Percentiles rank a stretch among this genome's conserved stretches.
These are phyloP conservation scores for Drosophila setifemur DNA, from an alignment of 1,140 invertebrate species.

Conservation along the genomic window DNA sequence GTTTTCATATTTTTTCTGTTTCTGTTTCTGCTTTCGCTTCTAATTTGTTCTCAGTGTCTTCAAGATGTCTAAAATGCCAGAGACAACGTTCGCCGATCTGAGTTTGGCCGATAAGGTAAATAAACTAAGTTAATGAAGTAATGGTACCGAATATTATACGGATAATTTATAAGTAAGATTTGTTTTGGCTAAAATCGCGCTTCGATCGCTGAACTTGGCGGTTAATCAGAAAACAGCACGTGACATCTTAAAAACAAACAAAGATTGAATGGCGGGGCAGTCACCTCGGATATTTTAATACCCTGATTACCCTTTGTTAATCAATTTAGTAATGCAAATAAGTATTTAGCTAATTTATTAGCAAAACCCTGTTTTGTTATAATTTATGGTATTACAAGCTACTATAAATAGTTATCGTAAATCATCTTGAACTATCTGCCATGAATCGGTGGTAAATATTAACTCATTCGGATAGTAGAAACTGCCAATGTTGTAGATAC, in stretches of 20 bases:
- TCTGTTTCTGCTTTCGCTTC: not conserved
- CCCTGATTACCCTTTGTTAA: slow-evolving; percentile 1
- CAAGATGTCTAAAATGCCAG: slow-evolving; percentile 68
- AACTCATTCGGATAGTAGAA: not conserved
- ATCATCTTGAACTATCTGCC: no score
- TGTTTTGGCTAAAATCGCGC: slow-evolving; percentile 13
- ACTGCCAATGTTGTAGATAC: slow-evolving; percentile 6
- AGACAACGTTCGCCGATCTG: slow-evolving; percentile 71
- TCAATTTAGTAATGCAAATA: no score
- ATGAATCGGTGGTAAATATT: not conserved
- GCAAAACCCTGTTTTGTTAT: not conserved
- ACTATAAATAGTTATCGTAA: no score
- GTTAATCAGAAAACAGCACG: slow-evolving; percentile 42
- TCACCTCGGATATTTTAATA: slow-evolving; percentile 17
- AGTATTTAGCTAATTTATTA: no score
- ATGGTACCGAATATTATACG: slow-evolving; percentile 2
- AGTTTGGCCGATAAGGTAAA: slow-evolving; percentile 77
- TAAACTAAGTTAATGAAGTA: not conserved
- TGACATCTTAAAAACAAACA: slow-evolving; percentile 35
- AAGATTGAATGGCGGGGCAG: slow-evolving; percentile 11
- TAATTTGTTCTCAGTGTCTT: not conserved
- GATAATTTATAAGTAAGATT: slow-evolving; percentile 16
- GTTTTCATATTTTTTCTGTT: slow-evolving; percentile 19
- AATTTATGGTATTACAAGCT: no score
- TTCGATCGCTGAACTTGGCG: slow-evolving; percentile 22